A percentile compares a stretch with the other conserved stretches of the same genome.
phyloP scores from a whole-genome alignment of 2,888 invertebrate species.

The Drosophila heteroneura region DNA sequence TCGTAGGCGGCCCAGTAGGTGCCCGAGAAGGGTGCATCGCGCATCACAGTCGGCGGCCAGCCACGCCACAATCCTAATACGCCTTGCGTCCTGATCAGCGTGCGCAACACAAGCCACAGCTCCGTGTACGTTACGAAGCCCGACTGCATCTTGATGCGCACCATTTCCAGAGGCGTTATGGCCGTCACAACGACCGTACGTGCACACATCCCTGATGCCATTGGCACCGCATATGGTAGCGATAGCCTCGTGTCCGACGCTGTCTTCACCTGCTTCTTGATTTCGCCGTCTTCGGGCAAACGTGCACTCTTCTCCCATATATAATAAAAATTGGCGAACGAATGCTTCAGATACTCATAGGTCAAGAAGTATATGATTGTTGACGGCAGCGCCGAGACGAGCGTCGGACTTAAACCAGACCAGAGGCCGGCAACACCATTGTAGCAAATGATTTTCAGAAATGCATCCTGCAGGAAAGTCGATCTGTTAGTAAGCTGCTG shows the following conservation, averaged over 20 bases:
- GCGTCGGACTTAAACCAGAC: conserved; percentile 98
- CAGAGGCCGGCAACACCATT: conserved; percentile 96
- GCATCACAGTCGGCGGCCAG: conserved; percentile 71
- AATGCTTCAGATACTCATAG: conserved; percentile 94
- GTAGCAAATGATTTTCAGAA: conserved; percentile 93
- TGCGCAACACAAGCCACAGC: conserved; percentile 86
- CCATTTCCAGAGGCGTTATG: conserved; percentile 96
- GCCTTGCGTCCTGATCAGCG: conserved; percentile 89
- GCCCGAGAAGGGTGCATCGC: conserved; percentile 85
- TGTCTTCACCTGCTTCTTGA: background rate
- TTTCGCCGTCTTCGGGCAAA: background rate
- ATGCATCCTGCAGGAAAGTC: conserved; percentile 91
- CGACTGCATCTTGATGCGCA: conserved; percentile 99
- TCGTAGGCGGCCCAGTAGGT: conserved; percentile 97
- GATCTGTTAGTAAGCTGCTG: background rate
- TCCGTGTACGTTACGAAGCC: conserved; percentile 91
- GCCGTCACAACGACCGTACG: conserved; percentile 92
- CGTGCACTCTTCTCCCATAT: background rate
- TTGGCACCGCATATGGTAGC: conserved; percentile 86
- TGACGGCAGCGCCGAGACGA: conserved; percentile 96
- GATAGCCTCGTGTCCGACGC: background rate
- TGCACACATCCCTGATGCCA: conserved; percentile 93
- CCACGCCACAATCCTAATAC: conserved; percentile 92
- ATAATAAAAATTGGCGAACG: conserved; percentile 85
- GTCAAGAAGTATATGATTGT: conserved; percentile 98